phyloP scores from a whole-genome alignment of 2,888 invertebrate genomes.

The Anagyrus pseudococci region DNA sequence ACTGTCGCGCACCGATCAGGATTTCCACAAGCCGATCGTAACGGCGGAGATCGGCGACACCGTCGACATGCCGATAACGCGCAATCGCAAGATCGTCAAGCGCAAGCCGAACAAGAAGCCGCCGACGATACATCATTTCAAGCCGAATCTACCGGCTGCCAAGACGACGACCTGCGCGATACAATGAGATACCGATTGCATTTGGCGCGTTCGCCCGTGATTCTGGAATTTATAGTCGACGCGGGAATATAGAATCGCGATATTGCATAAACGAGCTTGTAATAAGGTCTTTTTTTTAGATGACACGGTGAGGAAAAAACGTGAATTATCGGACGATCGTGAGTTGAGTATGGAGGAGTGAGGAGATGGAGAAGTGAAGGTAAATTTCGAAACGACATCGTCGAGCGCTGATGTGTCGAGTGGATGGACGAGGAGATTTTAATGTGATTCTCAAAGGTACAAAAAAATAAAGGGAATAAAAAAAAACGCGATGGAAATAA shows the following conservation, averaged over 20 bases:
- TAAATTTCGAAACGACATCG: too few species aligned
- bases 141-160: slow-evolving; percentile 47
- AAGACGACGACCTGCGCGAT: slow-evolving; percentile 66
- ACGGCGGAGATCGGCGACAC: slow-evolving; percentile 69
- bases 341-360: too few species aligned
- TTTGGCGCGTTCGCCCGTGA: too few species aligned
- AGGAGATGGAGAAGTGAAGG: too few species aligned
- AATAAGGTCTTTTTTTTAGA: too few species aligned
- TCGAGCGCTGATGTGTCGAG: slow-evolving; percentile 13
- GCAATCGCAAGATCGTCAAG: slow-evolving; percentile 52
- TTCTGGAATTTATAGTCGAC: too few species aligned
- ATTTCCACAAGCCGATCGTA: slow-evolving; percentile 71
- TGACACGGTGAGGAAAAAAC: too few species aligned
- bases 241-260: too few species aligned
- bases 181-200: too few species aligned
- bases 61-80: slow-evolving; percentile 49
- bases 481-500: too few species aligned
- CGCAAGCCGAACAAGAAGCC: slow-evolving; percentile 54
- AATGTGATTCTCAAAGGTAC: slow-evolving; percentile 18
- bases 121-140: slow-evolving; percentile 38
- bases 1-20: slow-evolving; percentile 71
- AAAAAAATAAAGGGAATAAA: slow-evolving; percentile 7
- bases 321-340: too few species aligned
- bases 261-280: too few species aligned
- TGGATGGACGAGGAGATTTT: background rate